Percentiles rank a stretch among this genome's conserved stretches.
Conservation (phyloP, 1,140 invertebrate genomes). For the Drosophila truncata region DNA sequence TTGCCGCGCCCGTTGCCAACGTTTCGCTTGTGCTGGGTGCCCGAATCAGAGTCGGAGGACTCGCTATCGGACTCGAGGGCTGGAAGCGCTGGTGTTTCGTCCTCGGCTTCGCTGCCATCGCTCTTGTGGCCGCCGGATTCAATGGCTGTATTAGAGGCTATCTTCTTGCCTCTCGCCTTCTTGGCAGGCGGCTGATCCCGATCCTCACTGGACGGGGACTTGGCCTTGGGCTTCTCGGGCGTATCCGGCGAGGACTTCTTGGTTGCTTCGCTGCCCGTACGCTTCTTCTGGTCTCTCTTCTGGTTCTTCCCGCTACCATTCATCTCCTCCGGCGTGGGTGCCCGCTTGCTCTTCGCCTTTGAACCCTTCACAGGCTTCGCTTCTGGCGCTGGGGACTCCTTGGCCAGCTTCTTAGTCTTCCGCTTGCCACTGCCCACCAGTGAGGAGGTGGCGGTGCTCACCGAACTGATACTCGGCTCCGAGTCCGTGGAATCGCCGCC, state of each 20-base stretch:
- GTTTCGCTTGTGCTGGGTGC: slow-evolving; percentile 79
- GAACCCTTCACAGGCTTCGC: slow-evolving; percentile 31
- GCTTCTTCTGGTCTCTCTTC: slow-evolving; percentile 63
- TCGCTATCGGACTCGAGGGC: slow-evolving; percentile 72
- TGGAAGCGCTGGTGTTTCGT: slow-evolving; percentile 63
- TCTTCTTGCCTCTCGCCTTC: slow-evolving; percentile 64
- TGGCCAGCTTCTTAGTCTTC: slow-evolving; percentile 86
- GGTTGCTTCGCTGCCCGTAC: slow-evolving; percentile 85
- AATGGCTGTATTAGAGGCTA: slow-evolving; percentile 3
- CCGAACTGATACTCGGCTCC: slow-evolving; percentile 90
- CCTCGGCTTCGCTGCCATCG: slow-evolving; percentile 71
- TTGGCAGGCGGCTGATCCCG: slow-evolving; percentile 47
- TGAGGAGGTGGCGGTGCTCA: slow-evolving; percentile 88
- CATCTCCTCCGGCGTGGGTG: slow-evolving; percentile 52
- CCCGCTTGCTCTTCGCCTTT: slow-evolving; percentile 41
- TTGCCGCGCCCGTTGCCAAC: slow-evolving; percentile 51
- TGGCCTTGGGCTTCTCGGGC: slow-evolving; percentile 41
- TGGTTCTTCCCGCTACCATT: slow-evolving; percentile 71
- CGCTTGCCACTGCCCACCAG: slow-evolving; percentile 85
- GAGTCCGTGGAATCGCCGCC: slow-evolving; percentile 88
- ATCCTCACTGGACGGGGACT: slow-evolving; percentile 44
- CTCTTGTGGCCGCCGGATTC: slow-evolving; percentile 64
- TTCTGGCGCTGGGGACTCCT: slow-evolving; percentile 28
- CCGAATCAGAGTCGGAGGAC: slow-evolving; percentile 80
- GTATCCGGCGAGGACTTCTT: slow-evolving; percentile 85